Evolutionary conservation across 2,797 vertebrate genomes (phyloP).

Genomic region (Microchirus variegatus): DNA sequence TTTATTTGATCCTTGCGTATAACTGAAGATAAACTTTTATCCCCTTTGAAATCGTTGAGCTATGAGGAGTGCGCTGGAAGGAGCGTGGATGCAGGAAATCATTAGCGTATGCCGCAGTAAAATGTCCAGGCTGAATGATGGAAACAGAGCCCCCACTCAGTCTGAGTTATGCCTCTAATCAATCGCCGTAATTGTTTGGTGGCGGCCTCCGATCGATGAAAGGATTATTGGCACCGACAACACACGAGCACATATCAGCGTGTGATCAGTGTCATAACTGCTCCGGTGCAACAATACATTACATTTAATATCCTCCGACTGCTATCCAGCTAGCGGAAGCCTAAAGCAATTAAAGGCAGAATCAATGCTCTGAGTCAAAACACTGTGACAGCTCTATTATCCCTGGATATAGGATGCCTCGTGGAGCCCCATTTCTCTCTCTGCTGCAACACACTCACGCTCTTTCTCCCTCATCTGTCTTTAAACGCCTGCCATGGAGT

Average conservation of each 20-base stretch:
- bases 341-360: conserved; percentile 79
- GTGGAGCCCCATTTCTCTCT: conserved; percentile 44
- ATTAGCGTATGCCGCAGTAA: conserved; percentile 42
- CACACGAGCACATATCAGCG: conserved; percentile 74
- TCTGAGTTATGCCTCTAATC: conserved; percentile 53
- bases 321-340: conserved; percentile 57
- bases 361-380: conserved; percentile 81
- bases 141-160: conserved; percentile 11
- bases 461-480: conserved; percentile 32
- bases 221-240: conserved; percentile 71
- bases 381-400: conserved; percentile 79
- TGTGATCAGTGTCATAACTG: conserved; percentile 76
- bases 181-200: conserved; percentile 65
- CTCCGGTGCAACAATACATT: conserved; percentile 73
- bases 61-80: conserved; percentile 4
- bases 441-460: conserved; percentile 13
- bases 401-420: conserved; percentile 64
- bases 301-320: conserved; percentile 71
- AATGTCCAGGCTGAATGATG: conserved; percentile 27
- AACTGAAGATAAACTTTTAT: not conserved
- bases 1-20: not conserved
- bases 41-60: not conserved
- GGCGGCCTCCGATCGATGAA: conserved; percentile 64
- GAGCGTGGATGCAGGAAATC: conserved; percentile 23
- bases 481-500: conserved; percentile 43